phyloP scores from a whole-genome alignment of 2,113 vertebrate species.

The Tamias sibiricus region DNA sequence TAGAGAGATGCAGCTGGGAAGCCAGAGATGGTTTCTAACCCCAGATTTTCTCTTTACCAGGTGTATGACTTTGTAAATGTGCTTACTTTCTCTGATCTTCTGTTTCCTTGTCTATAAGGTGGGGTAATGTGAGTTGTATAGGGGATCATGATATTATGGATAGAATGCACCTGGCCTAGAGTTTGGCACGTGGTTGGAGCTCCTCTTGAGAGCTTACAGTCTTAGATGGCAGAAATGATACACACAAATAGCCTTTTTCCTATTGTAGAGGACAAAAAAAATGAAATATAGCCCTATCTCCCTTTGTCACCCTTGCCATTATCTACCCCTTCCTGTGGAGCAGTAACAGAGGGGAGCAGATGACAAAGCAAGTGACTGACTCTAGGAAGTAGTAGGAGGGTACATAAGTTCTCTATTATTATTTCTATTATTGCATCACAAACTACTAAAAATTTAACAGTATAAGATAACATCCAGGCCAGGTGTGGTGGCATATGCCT shows the following conservation, averaged over 20 bases:
- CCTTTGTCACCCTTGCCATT: neutral
- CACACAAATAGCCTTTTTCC: neutral
- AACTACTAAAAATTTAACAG: neutral
- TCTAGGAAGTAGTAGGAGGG: neutral
- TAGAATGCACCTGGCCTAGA: neutral
- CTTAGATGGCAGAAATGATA: neutral
- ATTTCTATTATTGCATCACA: neutral
- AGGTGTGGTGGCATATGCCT: too few relatives aligned
- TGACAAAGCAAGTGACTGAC: neutral
- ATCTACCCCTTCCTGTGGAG: neutral
- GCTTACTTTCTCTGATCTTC: neutral
- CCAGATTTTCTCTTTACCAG: neutral
- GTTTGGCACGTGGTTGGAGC: neutral
- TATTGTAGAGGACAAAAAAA: neutral
- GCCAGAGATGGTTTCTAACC: neutral
- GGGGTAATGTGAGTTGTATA: neutral
- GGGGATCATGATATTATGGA: neutral
- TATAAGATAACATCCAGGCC: neutral
- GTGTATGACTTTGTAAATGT: neutral
- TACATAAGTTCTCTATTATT: neutral
- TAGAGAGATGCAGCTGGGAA: conserved; percentile 45
- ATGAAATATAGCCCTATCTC: neutral
- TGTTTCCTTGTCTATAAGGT: conserved; percentile 45
- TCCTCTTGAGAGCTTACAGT: neutral
- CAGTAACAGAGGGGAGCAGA: neutral